Evolutionary conservation across 2,113 vertebrate genomes (phyloP).

Genomic region (Phrynosoma blainvillii): DNA sequence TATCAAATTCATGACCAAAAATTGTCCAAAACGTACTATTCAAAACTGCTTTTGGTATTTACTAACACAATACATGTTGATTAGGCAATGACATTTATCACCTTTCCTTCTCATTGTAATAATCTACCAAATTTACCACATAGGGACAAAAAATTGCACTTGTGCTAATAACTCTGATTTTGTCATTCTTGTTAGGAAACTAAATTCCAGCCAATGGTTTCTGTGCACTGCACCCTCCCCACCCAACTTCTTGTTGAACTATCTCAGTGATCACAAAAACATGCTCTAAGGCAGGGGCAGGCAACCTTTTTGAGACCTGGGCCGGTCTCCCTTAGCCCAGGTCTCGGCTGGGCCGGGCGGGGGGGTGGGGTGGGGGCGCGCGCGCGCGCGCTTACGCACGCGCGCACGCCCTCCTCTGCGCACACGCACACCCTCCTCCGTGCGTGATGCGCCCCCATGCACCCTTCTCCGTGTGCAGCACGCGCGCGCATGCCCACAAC

Average conservation of each 20-base stretch:
- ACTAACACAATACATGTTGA: constrained; percentile 4
- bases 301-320: too few species aligned
- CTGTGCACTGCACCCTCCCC: background rate
- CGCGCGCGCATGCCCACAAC: too few species aligned
- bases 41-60: constrained; percentile 14
- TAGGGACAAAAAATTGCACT: background rate
- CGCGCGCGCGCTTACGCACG: too few species aligned
- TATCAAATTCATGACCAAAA: background rate
- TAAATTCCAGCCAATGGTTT: background rate
- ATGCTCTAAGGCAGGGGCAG: constrained; percentile 7
- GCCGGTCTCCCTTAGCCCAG: too few species aligned
- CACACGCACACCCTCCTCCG: too few species aligned
- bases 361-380: too few species aligned
- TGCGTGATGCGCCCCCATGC: too few species aligned
- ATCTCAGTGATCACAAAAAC: constrained; percentile 25
- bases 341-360: too few species aligned
- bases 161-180: background rate
- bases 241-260: background rate
- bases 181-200: background rate
- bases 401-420: too few species aligned
- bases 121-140: background rate
- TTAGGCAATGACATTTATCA: background rate
- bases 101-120: background rate
- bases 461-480: too few species aligned
- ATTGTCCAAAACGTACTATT: background rate